Conservation (phyloP, 2,113 vertebrate genomes). For the Poicephalus meyeri region DNA sequence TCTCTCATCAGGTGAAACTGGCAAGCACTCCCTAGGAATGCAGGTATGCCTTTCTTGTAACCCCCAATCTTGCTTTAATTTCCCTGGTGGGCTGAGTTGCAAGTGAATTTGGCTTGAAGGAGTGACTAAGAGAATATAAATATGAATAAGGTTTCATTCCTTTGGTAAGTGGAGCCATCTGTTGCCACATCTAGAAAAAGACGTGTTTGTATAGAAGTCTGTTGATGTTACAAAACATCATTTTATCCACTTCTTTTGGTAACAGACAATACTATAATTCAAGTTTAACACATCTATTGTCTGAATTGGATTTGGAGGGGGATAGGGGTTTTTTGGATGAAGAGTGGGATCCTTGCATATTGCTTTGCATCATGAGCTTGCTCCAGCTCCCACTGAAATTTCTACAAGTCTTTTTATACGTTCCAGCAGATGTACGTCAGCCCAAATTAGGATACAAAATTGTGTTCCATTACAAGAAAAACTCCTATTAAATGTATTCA, state of each 20-base stretch:
- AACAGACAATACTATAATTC: background rate
- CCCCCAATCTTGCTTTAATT: constrained; percentile 33
- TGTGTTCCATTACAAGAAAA: background rate
- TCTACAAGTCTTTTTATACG: background rate
- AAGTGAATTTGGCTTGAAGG: constrained; percentile 34
- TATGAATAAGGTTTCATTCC: background rate
- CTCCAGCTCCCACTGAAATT: background rate
- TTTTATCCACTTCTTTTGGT: background rate
- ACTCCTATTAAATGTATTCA: background rate
- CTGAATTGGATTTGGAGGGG: background rate
- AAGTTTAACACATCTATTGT: background rate
- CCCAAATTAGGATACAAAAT: background rate
- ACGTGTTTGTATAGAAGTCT: background rate
- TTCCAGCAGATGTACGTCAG: background rate
- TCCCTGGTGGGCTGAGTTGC: constrained; percentile 14
- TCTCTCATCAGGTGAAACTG: background rate
- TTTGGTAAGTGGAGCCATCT: constrained; percentile 56
- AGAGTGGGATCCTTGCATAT: background rate
- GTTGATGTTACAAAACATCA: background rate
- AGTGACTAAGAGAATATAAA: constrained; percentile 38
- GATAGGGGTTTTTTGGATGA: background rate
- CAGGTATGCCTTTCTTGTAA: constrained; percentile 18
- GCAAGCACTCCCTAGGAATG: background rate
- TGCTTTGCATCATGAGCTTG: background rate
- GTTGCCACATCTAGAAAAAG: constrained; percentile 36